phyloP scores from a whole-genome alignment of 2,888 invertebrate genomes.

The Sarcophaga variegata region DNA sequence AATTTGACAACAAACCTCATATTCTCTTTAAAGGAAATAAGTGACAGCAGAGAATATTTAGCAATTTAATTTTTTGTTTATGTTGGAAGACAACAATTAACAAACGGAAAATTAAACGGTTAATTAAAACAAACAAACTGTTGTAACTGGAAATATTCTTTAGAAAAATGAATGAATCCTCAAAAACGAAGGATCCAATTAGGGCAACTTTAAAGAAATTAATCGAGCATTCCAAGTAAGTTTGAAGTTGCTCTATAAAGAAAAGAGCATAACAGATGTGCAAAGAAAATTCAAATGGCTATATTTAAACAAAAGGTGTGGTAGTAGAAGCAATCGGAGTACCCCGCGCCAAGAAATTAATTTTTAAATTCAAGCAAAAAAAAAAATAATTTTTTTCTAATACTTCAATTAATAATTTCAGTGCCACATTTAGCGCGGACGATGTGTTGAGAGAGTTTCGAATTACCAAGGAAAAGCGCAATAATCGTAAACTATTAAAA shows the following conservation, averaged over 20 bases:
- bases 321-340: neutral
- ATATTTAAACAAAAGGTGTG: constrained; percentile 28
- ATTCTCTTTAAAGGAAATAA: constrained; percentile 1
- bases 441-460: constrained; percentile 78
- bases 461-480: constrained; percentile 75
- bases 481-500: constrained; percentile 75
- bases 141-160: constrained; percentile 10
- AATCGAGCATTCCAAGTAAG: constrained; percentile 77
- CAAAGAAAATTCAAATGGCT: constrained; percentile 1
- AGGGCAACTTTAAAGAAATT: constrained; percentile 74
- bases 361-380: constrained; percentile 7
- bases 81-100: constrained; percentile 22
- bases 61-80: constrained; percentile 36
- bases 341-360: constrained; percentile 6
- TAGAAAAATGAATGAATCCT: constrained; percentile 68
- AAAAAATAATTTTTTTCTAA: neutral
- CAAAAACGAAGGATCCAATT: constrained; percentile 74
- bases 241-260: constrained; percentile 23
- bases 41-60: constrained; percentile 24
- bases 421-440: constrained; percentile 77
- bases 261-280: constrained; percentile 65
- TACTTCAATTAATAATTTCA: constrained; percentile 66
- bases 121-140: constrained; percentile 57
- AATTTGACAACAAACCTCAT: neutral
- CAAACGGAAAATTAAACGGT: constrained; percentile 40